These are phyloP conservation scores for Cheilosia vulpina DNA, from an alignment of 2,888 invertebrate genomes.

Conservation along the genomic window DNA sequence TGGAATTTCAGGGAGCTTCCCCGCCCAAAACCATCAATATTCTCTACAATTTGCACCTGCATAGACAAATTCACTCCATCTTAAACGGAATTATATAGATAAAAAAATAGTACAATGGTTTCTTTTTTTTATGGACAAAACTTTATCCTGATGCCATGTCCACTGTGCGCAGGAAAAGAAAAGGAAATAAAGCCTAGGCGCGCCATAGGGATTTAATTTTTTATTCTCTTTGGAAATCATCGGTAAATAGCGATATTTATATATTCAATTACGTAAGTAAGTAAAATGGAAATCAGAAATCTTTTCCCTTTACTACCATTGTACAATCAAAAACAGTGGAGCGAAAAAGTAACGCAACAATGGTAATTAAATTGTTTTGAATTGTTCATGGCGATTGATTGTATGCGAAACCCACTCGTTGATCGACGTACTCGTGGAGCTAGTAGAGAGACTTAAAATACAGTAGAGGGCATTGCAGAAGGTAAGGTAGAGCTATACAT, in stretches of 20 bases:
- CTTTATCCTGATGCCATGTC: conserved; percentile 29
- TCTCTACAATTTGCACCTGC: conserved; percentile 54
- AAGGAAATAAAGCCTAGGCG: conserved; percentile 28
- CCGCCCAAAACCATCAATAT: not conserved
- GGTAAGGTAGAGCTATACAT: too few species aligned
- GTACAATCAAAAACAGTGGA: not conserved
- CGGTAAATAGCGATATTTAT: conserved; percentile 19
- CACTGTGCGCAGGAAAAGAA: conserved; percentile 33
- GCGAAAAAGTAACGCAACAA: not conserved
- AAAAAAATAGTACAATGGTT: not conserved
- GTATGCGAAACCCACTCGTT: too few species aligned
- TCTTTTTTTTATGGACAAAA: conserved; percentile 22
- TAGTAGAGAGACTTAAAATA: too few species aligned
- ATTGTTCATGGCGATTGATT: not conserved
- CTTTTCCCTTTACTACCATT: not conserved
- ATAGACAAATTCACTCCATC: conserved; percentile 42
- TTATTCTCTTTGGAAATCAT: conserved; percentile 35
- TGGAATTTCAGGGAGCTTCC: conserved; percentile 32
- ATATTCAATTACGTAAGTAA: conserved; percentile 46
- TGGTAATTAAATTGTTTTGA: not conserved
- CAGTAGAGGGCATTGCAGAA: too few species aligned
- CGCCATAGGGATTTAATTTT: conserved; percentile 27
- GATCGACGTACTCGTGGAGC: too few species aligned
- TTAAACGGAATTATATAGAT: conserved; percentile 23
- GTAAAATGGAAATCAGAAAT: conserved; percentile 37